phyloP scores from a whole-genome alignment of 1,140 invertebrate genomes.

The Sitodiplosis mosellana region DNA sequence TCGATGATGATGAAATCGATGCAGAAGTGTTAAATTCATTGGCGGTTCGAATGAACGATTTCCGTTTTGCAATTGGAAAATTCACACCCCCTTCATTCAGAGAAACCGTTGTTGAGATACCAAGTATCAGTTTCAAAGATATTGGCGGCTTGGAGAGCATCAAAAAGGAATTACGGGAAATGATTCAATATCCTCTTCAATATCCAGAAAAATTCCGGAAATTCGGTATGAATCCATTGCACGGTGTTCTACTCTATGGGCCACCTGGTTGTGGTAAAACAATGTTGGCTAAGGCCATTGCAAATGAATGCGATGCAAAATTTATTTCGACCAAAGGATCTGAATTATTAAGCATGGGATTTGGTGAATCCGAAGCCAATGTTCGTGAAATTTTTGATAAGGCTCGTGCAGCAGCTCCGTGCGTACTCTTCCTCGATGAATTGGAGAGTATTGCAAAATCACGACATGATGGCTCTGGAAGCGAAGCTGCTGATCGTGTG shows the following conservation, averaged over 20 bases:
- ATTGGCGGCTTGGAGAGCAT: conserved; percentile 95
- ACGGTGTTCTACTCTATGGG: conserved; percentile 96
- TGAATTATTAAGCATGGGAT: conserved; percentile 99
- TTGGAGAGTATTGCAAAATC: conserved; percentile 99
- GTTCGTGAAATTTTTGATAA: conserved; percentile 99
- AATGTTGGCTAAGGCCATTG: conserved; percentile 95
- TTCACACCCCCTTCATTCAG: conserved; percentile 93
- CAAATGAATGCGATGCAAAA: conserved; percentile 99
- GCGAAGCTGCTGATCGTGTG: conserved; percentile 95
- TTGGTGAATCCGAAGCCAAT: conserved; percentile 99
- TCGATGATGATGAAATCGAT: conserved; percentile 98
- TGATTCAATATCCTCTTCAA: conserved; percentile 97
- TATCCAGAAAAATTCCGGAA: conserved; percentile 99
- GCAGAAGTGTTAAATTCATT: conserved; percentile 93
- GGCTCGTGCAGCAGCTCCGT: conserved; percentile 96
- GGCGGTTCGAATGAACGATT: conserved; percentile 98
- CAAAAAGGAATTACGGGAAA: conserved; percentile 92
- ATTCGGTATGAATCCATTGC: conserved; percentile 93
- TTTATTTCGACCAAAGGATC: conserved; percentile 99
- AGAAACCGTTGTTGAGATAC: conserved; percentile 97
- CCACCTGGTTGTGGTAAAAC: conserved; percentile 88
- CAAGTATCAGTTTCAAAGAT: conserved; percentile 93
- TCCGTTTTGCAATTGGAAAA: conserved; percentile 95
- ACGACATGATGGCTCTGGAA: conserved; percentile 89
- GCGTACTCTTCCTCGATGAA: conserved; percentile 99